These are phyloP conservation scores for Pyralis farinalis DNA, from an alignment of 2,888 invertebrate genomes.

Conservation along the genomic window DNA sequence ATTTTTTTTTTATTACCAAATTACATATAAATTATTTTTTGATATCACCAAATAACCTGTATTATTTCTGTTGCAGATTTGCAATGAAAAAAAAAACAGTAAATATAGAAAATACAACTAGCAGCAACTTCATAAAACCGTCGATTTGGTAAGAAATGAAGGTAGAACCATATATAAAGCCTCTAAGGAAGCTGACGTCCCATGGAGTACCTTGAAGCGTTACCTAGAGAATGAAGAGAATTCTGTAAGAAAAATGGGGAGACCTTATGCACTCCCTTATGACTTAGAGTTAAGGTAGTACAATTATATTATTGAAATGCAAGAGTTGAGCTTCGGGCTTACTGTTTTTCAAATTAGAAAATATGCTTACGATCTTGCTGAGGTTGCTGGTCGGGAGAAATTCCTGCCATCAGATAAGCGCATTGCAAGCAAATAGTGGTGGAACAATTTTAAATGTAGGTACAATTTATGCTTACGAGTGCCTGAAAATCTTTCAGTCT, in stretches of 20 bases:
- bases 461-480: constrained; percentile 16
- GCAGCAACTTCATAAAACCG: too few species aligned
- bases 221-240: too few species aligned
- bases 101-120: too few species aligned
- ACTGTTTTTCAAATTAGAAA: constrained; percentile 15
- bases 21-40: too few species aligned
- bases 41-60: too few species aligned
- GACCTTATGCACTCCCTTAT: constrained; percentile 14
- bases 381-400: constrained; percentile 9
- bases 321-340: constrained; percentile 15
- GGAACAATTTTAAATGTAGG: constrained; percentile 14
- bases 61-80: too few species aligned
- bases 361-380: constrained; percentile 13
- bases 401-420: constrained; percentile 13
- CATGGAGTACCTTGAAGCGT: too few species aligned
- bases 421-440: constrained; percentile 16
- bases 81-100: too few species aligned
- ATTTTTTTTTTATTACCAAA: too few species aligned
- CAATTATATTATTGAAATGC: constrained; percentile 9
- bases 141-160: too few species aligned
- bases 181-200: too few species aligned
- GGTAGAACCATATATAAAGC: too few species aligned
- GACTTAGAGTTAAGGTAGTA: constrained; percentile 6
- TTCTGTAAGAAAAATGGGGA: constrained; percentile 18
- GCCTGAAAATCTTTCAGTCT: constrained; percentile 15